Evolutionary conservation across 2,797 vertebrate species (phyloP), one percentile per base, ranked within the genome.

Genomic region (Apogon talboti): DNA sequence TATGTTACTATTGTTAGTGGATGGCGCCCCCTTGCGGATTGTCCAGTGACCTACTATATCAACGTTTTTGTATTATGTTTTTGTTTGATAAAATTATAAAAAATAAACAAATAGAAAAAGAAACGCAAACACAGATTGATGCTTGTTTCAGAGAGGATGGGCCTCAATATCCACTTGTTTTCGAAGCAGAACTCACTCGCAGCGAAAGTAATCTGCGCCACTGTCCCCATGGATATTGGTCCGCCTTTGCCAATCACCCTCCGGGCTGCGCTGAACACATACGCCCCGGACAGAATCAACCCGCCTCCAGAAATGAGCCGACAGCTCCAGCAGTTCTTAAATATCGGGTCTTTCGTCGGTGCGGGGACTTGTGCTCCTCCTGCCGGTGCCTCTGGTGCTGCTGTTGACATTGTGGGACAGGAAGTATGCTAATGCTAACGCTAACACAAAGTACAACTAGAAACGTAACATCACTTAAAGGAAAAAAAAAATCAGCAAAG

Each of bases 311-410:
- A 88, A 16, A 93, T 1, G 1, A 90, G 0, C 10, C 91, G 83
- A 14, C 93, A 94, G 79, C 92, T 83, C 89, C 84, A 92, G 75
- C 93, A 94, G 72, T 7, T 65, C 35, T 66, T 76, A 0, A 89
- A 66, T 15, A 33, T 2, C 49, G 69, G 53, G 1, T 3, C 3
- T 30, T 52, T 0, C 2, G 50, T 65, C 0, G 73, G 49, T 16
- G 3, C 11, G 0, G 59, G 11, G 7, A 7, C 3, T 3, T 16
- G 57, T 3, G 50, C 56, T 40, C 16, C 62, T 55, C 1, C 59
- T 10, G 50, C 0, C 0, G 44, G 19, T 2, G 12, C 37, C 3
- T 59, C 56, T 2, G 59, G 64, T n/a, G n/a, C n/a, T 2, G 41
- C 46, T 54, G 70, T 9, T 59, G 83, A 71, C 82, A 89, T 87